A percentile compares a stretch with the other conserved stretches of the same genome.
phyloP scores from a whole-genome alignment of 2,797 vertebrate genomes.

The Erpetoichthys calabaricus region DNA sequence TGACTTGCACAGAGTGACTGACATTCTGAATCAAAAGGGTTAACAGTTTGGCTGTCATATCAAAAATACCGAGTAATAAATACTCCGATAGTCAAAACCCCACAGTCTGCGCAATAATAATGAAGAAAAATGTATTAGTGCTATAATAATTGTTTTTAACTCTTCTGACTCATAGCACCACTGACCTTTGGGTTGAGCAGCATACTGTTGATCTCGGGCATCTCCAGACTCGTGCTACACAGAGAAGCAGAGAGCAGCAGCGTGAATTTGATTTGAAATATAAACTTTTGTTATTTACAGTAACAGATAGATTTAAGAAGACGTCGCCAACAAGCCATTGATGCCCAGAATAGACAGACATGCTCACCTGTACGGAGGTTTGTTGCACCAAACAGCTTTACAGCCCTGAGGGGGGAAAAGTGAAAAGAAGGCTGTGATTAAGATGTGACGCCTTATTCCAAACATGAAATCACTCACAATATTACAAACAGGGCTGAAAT shows the following conservation, averaged over 20 bases:
- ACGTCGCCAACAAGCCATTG: neutral
- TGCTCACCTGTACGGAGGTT: constrained; percentile 65
- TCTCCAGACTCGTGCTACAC: constrained; percentile 63
- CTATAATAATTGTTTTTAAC: neutral
- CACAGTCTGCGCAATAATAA: no score
- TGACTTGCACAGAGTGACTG: no score
- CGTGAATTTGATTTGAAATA: neutral
- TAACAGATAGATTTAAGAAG: neutral
- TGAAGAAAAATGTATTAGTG: neutral
- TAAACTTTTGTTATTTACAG: neutral
- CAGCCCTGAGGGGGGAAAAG: constrained; percentile 41
- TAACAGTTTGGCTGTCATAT: no score
- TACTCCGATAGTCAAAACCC: no score
- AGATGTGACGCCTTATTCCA: no score
- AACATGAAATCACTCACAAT: no score
- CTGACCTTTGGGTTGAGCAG: constrained; percentile 51
- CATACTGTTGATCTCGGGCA: constrained; percentile 77
- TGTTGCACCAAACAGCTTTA: constrained; percentile 58
- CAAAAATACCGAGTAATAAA: no score
- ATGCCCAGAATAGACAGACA: neutral
- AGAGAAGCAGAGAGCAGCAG: neutral
- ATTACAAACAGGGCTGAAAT: no score
- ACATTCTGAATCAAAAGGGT: no score
- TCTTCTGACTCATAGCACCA: neutral
- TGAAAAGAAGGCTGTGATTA: neutral